These are phyloP conservation scores for Volucella inflata DNA, from an alignment of 2,888 invertebrate genomes.

Conservation along the genomic window DNA sequence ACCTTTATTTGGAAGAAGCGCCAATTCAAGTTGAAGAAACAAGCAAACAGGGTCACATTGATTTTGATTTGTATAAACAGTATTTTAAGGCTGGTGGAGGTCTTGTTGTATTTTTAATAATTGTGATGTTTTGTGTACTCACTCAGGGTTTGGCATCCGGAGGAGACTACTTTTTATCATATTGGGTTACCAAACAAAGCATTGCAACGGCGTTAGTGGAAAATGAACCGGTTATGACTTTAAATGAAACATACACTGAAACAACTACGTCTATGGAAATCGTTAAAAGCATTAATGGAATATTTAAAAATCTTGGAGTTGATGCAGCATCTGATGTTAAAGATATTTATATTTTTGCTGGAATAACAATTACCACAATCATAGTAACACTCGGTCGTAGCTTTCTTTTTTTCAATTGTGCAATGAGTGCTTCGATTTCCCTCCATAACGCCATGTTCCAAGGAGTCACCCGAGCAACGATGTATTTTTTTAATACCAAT, in stretches of 20 bases:
- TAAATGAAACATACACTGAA: constrained; percentile 30
- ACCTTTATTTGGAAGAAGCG: constrained; percentile 83
- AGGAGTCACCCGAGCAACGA: constrained; percentile 91
- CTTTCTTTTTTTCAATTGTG: constrained; percentile 85
- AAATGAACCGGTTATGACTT: background rate
- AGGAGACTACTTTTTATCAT: constrained; percentile 91
- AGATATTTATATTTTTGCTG: constrained; percentile 85
- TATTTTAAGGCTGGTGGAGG: constrained; percentile 90
- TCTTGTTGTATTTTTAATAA: constrained; percentile 85
- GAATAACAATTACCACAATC: constrained; percentile 84
- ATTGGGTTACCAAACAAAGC: constrained; percentile 85
- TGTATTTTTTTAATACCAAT: constrained; percentile 95
- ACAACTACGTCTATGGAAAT: constrained; percentile 42
- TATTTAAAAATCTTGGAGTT: constrained; percentile 47
- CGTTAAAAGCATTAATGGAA: constrained; percentile 20
- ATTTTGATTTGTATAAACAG: constrained; percentile 86
- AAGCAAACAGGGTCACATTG: constrained; percentile 87
- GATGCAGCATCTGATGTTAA: constrained; percentile 75
- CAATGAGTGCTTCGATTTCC: constrained; percentile 89
- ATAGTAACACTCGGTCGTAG: constrained; percentile 82
- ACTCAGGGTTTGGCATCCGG: constrained; percentile 89
- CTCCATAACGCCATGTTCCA: constrained; percentile 94
- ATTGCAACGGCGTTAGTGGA: background rate
- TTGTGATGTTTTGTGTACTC: constrained; percentile 87
- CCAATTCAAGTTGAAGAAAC: constrained; percentile 85